Percentiles rank a stretch among this genome's conserved stretches.
Evolutionary conservation across 1,140 invertebrate species (phyloP).

Genomic region (Drosophila sproati): DNA sequence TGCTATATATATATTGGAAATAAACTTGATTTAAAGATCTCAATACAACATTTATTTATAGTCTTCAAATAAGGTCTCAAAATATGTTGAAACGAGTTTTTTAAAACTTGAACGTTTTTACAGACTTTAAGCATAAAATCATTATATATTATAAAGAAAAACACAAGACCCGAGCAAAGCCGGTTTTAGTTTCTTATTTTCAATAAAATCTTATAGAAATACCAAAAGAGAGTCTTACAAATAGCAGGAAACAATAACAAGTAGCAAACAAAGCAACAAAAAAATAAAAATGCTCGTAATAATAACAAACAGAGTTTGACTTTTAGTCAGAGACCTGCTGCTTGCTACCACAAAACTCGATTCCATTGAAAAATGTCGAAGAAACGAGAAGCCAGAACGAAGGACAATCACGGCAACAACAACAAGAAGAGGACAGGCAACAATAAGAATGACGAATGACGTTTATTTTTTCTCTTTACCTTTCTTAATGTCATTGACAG

Average conservation of each 20-base stretch:
- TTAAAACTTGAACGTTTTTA: no score
- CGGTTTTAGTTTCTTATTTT: conserved; percentile 22
- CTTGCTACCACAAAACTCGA: conserved; percentile 21
- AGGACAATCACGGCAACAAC: conserved; percentile 8
- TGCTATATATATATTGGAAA: no score
- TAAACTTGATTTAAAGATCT: no score
- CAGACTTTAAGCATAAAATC: no score
- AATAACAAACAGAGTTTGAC: conserved; percentile 76
- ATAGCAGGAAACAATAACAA: conserved; percentile 45
- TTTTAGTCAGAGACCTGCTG: conserved; percentile 44
- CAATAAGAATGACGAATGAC: conserved; percentile 80
- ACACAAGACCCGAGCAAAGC: no score
- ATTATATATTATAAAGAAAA: background rate
- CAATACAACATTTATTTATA: background rate
- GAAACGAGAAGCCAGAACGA: conserved; percentile 16
- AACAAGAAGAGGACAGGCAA: conserved; percentile 40
- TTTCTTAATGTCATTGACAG: conserved; percentile 69
- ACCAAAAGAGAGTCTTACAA: conserved; percentile 7
- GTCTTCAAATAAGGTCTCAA: no score
- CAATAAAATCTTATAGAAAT: conserved; percentile 40
- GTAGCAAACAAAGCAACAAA: conserved; percentile 38
- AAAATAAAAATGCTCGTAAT: conserved; percentile 48
- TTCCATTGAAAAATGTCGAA: conserved; percentile 57
- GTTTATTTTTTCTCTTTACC: conserved; percentile 17
- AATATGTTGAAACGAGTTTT: no score